A percentile compares a stretch with the other conserved stretches of the same genome.
These are phyloP conservation scores for Chrysomela aeneicollis DNA, from an alignment of 2,888 invertebrate genomes.

Conservation along the genomic window DNA sequence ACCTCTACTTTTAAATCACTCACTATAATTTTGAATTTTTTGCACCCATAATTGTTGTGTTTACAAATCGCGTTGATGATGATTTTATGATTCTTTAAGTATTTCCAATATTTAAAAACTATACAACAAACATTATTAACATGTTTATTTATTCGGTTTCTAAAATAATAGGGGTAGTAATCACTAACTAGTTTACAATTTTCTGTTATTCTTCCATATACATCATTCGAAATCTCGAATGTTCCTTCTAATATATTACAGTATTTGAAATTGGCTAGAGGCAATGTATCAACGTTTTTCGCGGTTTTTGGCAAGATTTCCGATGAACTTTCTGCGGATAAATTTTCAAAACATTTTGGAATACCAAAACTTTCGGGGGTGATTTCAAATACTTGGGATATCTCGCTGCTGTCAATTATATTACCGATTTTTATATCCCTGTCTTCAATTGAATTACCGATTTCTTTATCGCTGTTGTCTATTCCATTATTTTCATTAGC, in stretches of 20 bases:
- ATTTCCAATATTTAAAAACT: conserved; percentile 10
- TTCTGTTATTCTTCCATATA: neutral
- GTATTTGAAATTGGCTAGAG: no score
- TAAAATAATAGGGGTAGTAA: neutral
- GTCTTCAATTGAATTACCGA: no score
- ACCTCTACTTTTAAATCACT: neutral
- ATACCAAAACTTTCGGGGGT: conserved; percentile 1
- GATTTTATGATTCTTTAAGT: conserved; percentile 9
- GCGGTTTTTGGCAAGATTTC: neutral
- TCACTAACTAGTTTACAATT: neutral
- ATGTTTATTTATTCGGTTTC: neutral
- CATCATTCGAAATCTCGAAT: no score
- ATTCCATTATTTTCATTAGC: no score
- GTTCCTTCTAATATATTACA: no score
- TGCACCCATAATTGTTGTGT: conserved; percentile 15
- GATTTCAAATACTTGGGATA: no score
- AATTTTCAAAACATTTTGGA: neutral
- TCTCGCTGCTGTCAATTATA: no score
- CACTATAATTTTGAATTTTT: conserved; percentile 17
- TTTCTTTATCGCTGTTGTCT: no score
- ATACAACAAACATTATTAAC: conserved; percentile 14
- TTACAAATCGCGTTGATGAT: conserved; percentile 10
- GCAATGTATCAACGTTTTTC: no score
- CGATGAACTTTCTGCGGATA: neutral
- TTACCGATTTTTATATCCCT: no score